phyloP scores from a whole-genome alignment of 2,113 vertebrate species.

The Aythya baeri region DNA sequence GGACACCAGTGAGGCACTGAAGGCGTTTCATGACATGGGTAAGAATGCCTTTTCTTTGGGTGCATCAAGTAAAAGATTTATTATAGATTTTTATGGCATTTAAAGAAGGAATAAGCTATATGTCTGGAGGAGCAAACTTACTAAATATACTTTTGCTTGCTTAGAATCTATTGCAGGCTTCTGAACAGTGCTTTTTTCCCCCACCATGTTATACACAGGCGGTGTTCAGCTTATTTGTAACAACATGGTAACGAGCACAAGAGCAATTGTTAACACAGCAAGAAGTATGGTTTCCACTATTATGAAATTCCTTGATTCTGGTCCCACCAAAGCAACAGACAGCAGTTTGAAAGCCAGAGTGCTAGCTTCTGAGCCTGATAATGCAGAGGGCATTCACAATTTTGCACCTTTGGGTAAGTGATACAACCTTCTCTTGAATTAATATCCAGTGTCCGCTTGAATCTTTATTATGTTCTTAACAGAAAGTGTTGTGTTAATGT shows the following conservation, averaged over 20 bases:
- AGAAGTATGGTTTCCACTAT: constrained; percentile 99
- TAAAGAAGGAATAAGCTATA: neutral
- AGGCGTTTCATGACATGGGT: constrained; percentile 99
- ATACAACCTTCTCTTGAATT: neutral
- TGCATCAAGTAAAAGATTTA: neutral
- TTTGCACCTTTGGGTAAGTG: constrained; percentile 93
- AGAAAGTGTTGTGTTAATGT: neutral
- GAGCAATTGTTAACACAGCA: constrained; percentile 98
- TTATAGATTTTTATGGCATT: neutral
- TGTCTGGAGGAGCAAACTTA: neutral
- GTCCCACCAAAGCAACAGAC: constrained; percentile 91
- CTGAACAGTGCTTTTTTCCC: neutral
- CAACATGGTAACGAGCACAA: constrained; percentile 99
- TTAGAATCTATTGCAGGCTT: neutral
- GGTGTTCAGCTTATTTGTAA: constrained; percentile 99
- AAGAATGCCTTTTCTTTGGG: constrained; percentile 36
- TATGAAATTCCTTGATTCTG: constrained; percentile 98
- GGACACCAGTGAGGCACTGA: constrained; percentile 97
- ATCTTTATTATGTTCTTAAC: neutral
- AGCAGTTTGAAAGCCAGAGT: constrained; percentile 94
- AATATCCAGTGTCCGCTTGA: neutral
- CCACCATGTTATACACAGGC: constrained; percentile 71
- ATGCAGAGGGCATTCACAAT: constrained; percentile 98
- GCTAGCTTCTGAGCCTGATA: constrained; percentile 95
- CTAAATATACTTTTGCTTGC: neutral